A percentile compares a stretch with the other conserved stretches of the same genome.
Conservation (phyloP, 2,113 vertebrate species). For the Dromaius novaehollandiae region DNA sequence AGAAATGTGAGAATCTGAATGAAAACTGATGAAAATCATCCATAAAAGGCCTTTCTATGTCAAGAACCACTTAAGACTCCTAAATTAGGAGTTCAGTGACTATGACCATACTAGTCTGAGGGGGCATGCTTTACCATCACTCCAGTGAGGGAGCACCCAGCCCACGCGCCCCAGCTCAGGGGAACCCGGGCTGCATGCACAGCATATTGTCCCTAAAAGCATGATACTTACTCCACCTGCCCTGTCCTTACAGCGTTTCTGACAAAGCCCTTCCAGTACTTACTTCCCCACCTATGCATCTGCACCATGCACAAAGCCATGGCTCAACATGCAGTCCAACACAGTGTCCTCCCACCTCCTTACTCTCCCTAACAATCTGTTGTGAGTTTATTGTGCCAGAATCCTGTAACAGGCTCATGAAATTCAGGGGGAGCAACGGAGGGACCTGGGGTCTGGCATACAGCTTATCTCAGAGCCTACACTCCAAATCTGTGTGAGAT, state of each 20-base stretch:
- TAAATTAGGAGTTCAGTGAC: not conserved
- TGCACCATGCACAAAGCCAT: not conserved
- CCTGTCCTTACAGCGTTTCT: not conserved
- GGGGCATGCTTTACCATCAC: not conserved
- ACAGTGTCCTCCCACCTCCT: not conserved
- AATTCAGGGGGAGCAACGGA: not conserved
- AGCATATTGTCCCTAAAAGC: too few species aligned
- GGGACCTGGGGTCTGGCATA: not conserved
- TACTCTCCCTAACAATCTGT: not conserved
- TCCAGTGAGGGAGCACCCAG: not conserved
- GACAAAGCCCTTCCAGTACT: not conserved
- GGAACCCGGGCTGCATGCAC: not conserved
- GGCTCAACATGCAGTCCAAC: not conserved
- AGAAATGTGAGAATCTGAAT: not conserved
- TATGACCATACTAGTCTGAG: not conserved
- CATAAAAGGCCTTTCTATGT: not conserved
- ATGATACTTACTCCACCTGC: not conserved
- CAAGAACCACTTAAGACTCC: not conserved
- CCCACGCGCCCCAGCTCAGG: not conserved
- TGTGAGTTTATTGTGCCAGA: not conserved
- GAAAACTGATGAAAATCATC: not conserved
- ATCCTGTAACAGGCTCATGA: not conserved
- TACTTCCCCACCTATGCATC: not conserved
- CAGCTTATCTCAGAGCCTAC: not conserved
- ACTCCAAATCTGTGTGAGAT: not conserved